These are phyloP conservation scores for Corythornis madagascariensis DNA, from an alignment of 2,113 vertebrate genomes.

Conservation along the genomic window DNA sequence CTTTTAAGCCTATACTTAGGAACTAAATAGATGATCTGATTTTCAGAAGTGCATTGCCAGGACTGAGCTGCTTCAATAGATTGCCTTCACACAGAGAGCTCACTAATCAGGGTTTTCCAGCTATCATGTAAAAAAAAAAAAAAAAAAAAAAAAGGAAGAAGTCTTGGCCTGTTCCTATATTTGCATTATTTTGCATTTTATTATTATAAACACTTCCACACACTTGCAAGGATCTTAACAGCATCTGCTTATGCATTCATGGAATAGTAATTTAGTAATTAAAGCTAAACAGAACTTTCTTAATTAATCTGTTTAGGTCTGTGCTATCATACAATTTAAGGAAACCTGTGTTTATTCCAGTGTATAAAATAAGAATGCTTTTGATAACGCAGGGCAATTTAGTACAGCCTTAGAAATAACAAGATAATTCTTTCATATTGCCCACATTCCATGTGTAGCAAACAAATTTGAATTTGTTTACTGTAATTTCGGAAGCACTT, in stretches of 20 bases:
- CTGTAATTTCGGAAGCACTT: background rate
- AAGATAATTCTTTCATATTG: background rate
- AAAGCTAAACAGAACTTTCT: constrained; percentile 1
- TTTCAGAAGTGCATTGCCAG: background rate
- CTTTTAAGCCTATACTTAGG: background rate
- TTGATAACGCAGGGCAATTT: background rate
- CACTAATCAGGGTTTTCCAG: background rate
- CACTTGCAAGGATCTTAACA: background rate
- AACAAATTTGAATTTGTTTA: background rate
- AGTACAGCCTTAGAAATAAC: background rate
- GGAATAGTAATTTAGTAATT: constrained; percentile 23
- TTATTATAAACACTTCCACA: background rate
- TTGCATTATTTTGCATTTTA: constrained; percentile 26
- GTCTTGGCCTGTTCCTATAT: background rate
- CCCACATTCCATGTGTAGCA: background rate
- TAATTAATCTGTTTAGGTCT: background rate
- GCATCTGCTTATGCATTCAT: background rate
- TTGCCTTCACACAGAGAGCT: background rate
- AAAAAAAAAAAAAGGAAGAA: background rate
- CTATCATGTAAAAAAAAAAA: no score
- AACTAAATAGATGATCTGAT: background rate
- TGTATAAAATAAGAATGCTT: background rate
- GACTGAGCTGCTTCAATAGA: background rate
- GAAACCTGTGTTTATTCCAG: background rate
- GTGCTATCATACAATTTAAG: background rate